Percentiles rank a stretch among this genome's conserved stretches.
Conservation (phyloP, 2,113 vertebrate species). For the Hippocampus guttulatus region DNA sequence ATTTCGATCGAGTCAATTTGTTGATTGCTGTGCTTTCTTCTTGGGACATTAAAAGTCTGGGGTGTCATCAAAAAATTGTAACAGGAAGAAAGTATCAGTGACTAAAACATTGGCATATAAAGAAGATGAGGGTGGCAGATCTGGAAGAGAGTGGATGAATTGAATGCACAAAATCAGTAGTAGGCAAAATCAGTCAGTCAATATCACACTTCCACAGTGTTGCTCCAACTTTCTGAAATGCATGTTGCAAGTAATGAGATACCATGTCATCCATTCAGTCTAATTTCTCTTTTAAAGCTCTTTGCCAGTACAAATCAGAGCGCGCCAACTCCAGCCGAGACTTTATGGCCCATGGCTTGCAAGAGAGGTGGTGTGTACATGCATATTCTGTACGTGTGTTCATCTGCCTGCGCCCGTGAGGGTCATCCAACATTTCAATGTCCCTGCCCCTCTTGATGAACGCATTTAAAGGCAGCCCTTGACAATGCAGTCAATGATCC, state of each 20-base stretch:
- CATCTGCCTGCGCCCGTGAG: slow-evolving; percentile 3
- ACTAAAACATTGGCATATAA: slow-evolving; percentile 8
- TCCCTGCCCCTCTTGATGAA: slow-evolving; percentile 40
- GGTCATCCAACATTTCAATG: slow-evolving; percentile 23
- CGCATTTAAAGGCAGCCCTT: slow-evolving; percentile 45
- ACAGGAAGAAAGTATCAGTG: not conserved
- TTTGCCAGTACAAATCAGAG: slow-evolving; percentile 24
- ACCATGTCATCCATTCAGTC: slow-evolving; percentile 50
- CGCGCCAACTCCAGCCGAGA: slow-evolving; percentile 40
- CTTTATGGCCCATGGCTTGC: slow-evolving; percentile 44
- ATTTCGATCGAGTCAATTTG: not conserved
- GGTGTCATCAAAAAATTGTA: not conserved
- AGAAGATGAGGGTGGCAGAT: not conserved
- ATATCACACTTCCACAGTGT: slow-evolving; percentile 28
- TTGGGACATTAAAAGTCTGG: not conserved
- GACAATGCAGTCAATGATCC: slow-evolving; percentile 39
- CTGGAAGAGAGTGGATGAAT: slow-evolving; percentile 13
- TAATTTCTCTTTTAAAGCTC: slow-evolving; percentile 63
- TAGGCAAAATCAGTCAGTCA: slow-evolving; percentile 15
- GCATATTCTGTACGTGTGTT: slow-evolving; percentile 3
- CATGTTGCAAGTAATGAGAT: slow-evolving; percentile 48
- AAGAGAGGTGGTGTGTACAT: not conserved
- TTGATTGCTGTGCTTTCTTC: not conserved
- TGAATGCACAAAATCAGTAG: slow-evolving; percentile 27
- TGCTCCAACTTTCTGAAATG: slow-evolving; percentile 35